These are phyloP conservation scores for Volucella inanis DNA, from an alignment of 2,888 invertebrate species.

Conservation along the genomic window DNA sequence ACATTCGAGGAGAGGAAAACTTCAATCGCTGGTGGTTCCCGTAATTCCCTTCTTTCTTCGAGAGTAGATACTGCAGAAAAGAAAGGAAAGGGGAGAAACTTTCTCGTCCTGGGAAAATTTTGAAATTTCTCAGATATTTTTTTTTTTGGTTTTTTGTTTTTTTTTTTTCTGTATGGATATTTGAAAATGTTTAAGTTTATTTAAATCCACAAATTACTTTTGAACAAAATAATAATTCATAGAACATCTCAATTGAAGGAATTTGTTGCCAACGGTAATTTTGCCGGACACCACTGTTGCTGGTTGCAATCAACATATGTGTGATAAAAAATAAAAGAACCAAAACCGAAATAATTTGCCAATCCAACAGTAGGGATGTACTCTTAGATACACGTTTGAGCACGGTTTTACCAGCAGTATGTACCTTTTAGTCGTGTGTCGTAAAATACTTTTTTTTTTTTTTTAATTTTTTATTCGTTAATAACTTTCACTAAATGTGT, in stretches of 20 bases:
- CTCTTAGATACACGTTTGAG: constrained; percentile 21
- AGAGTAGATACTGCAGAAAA: constrained; percentile 73
- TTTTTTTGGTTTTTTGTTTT: constrained; percentile 26
- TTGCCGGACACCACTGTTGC: constrained; percentile 63
- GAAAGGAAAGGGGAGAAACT: constrained; percentile 67
- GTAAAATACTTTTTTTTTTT: constrained; percentile 47
- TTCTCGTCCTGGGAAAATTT: constrained; percentile 73
- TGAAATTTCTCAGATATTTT: constrained; percentile 52
- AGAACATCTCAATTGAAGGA: background rate
- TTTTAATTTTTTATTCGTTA: constrained; percentile 20
- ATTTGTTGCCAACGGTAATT: constrained; percentile 4
- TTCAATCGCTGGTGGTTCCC: constrained; percentile 72
- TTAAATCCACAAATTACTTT: constrained; percentile 5
- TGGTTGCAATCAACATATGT: constrained; percentile 69
- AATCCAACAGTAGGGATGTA: constrained; percentile 33
- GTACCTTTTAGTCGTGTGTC: constrained; percentile 63
- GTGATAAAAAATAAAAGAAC: constrained; percentile 38
- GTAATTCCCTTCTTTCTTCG: constrained; percentile 73
- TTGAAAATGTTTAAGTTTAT: constrained; percentile 29
- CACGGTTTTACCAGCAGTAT: background rate
- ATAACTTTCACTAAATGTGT: constrained; percentile 72
- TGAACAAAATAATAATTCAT: background rate
- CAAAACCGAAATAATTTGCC: constrained; percentile 27
- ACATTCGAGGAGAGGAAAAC: constrained; percentile 56
- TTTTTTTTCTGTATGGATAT: constrained; percentile 14